A percentile compares a stretch with the other conserved stretches of the same genome.
Conservation (phyloP, 2,797 vertebrate genomes). For the Gambusia yucatana region DNA sequence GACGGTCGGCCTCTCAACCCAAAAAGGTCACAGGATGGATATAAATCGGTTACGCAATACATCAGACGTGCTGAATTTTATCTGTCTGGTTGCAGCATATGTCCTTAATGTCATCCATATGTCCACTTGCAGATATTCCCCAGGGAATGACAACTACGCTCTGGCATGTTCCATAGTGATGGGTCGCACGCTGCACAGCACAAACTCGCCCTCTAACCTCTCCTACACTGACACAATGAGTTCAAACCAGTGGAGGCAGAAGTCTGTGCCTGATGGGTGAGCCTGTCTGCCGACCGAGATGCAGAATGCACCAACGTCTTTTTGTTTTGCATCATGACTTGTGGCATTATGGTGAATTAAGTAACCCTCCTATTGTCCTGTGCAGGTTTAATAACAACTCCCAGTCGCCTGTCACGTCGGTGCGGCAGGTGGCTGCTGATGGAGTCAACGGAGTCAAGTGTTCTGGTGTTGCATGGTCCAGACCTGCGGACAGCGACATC, state of each 20-base stretch:
- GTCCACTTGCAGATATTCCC: slow-evolving; percentile 85
- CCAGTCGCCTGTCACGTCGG: slow-evolving; percentile 88
- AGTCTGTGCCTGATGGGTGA: slow-evolving; percentile 94
- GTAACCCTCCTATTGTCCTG: slow-evolving; percentile 14
- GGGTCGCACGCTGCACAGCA: slow-evolving; percentile 88
- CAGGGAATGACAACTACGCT: slow-evolving; percentile 93
- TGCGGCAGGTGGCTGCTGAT: slow-evolving; percentile 86
- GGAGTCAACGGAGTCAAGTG: slow-evolving; percentile 83
- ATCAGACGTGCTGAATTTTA: slow-evolving; percentile 2
- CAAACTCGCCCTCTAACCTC: slow-evolving; percentile 88
- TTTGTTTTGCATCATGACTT: neutral
- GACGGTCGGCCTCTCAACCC: slow-evolving; percentile 91
- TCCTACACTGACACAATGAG: slow-evolving; percentile 86
- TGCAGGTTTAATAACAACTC: slow-evolving; percentile 91
- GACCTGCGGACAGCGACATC: slow-evolving; percentile 82
- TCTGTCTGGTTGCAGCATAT: slow-evolving; percentile 10
- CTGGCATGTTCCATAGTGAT: slow-evolving; percentile 92
- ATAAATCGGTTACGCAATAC: neutral
- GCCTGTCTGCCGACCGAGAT: slow-evolving; percentile 18
- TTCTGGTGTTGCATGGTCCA: slow-evolving; percentile 80
- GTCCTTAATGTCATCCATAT: slow-evolving; percentile 24
- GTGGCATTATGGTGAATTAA: neutral
- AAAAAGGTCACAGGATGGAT: slow-evolving; percentile 81
- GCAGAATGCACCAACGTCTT: neutral
- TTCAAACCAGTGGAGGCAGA: slow-evolving; percentile 90